Evolutionary conservation across 2,113 vertebrate genomes (phyloP), one percentile per base, ranked within the genome.

Genomic region (Pardalotus punctatus): DNA sequence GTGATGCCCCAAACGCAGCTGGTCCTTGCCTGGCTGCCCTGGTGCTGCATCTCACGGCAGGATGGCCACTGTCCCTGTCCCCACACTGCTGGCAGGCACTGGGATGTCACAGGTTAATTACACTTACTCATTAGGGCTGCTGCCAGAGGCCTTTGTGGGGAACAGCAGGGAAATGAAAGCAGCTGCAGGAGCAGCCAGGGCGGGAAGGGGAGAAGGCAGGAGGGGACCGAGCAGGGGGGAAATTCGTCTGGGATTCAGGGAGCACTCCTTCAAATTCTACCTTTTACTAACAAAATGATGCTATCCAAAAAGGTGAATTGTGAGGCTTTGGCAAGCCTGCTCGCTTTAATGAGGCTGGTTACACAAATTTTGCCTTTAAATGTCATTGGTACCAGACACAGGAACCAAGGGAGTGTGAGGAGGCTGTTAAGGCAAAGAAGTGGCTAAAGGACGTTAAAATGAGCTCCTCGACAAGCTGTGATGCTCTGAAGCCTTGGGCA

Each of bases 1-100:
- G 18, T 4, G 45, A 9, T 79, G 73, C 54, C 36, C 27, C 83
- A 35, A 13, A 40, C 4, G 0, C 40, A 0, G 18, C 28, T 12
- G 7, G 5, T 50, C 25, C 53, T 43, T 3, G 2, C 24, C 79
- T 4, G n/a, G n/a, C 54, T 48, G 64, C 27, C 9, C 14, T 51
- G 14, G 57, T 1, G 11, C 73, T 65, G 73, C 25, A 3, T 3
- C 74, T 24, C 60, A 1, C 20, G 56, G 65, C 72, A 38, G 62
- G 62, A 5, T 1, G 4, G 57, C 6, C 78, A 2, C 31, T 10
- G 0, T 21, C 74, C 58, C 79, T 24, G 58, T 67, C 19, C 50
- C 48, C 0, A 0, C 2, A 0, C 42, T 54, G 76, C 62, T 4
- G 2, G 58, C 80, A 67, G 60, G 28, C 12, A 0, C 73, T 19